Conservation (phyloP, 2,113 vertebrate genomes). For the Petrocephalus zakoni region DNA sequence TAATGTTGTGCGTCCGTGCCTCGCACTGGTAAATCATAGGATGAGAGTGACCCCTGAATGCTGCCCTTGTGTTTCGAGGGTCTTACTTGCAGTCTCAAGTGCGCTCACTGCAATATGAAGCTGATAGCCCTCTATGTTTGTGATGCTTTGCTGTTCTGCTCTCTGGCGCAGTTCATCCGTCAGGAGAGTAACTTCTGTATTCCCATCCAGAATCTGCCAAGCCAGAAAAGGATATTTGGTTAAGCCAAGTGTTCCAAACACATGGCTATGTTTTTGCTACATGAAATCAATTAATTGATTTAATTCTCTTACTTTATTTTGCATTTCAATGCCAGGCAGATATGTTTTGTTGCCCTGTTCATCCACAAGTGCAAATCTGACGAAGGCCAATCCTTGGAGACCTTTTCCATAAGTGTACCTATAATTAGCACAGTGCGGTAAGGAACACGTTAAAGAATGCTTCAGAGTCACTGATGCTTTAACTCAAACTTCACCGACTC, state of each 20-base stretch:
- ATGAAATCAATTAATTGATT: not conserved
- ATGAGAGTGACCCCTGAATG: not conserved
- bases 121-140: conserved; percentile 41
- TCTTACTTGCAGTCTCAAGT: conserved; percentile 63
- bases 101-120: conserved; percentile 53
- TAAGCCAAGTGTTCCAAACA: not conserved
- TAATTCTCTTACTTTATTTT: conserved; percentile 48
- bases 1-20: not conserved
- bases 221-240: not conserved
- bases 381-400: conserved; percentile 51
- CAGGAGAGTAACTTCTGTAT: conserved; percentile 38
- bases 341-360: conserved; percentile 45
- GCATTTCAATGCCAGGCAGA: conserved; percentile 54
- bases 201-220: conserved; percentile 49
- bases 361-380: conserved; percentile 55
- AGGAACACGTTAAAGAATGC: not conserved
- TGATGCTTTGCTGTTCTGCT: conserved; percentile 31
- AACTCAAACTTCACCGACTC: not conserved
- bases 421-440: not conserved
- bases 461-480: not conserved
- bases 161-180: conserved; percentile 41
- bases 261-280: not conserved
- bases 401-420: conserved; percentile 61
- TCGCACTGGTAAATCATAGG: not conserved
- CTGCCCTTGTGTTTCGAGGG: not conserved